Evolutionary conservation across 2,797 vertebrate species (phyloP).

Genomic region (Halcyon chelicuti): DNA sequence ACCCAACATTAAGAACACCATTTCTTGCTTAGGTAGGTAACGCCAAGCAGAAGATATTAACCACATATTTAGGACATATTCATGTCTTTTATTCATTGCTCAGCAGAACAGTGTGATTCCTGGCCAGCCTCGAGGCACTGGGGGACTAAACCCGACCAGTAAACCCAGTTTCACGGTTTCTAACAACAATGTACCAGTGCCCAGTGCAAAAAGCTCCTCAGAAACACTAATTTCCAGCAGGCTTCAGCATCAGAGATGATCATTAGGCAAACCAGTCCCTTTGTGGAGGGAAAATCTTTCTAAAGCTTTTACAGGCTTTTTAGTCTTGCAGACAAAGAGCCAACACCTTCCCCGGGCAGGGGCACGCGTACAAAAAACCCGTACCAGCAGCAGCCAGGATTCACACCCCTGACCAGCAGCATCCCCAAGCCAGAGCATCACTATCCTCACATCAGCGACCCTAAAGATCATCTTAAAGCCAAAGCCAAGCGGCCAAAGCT

Average conservation of each 20-base stretch:
- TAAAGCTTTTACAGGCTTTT: background rate
- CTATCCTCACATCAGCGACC: background rate
- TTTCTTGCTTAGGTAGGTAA: background rate
- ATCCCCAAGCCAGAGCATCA: background rate
- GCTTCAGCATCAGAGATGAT: background rate
- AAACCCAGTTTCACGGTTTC: background rate
- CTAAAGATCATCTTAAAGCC: background rate
- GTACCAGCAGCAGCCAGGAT: background rate
- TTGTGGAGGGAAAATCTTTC: background rate
- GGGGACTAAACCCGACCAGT: background rate
- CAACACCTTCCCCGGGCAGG: background rate
- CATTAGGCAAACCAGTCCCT: background rate
- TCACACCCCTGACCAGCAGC: background rate
- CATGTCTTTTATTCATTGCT: background rate
- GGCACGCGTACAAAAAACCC: rapidly evolving
- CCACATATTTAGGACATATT: background rate
- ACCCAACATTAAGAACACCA: rapidly evolving
- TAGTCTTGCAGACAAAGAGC: background rate
- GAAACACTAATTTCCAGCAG: background rate
- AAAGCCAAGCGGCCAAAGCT: background rate
- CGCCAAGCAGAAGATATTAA: rapidly evolving
- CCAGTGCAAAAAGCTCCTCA: rapidly evolving
- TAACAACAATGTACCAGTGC: background rate
- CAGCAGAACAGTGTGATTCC: background rate
- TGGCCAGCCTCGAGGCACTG: background rate